Conservation (phyloP, 2,888 invertebrate species). For the Lycocerus yunnanus region DNA sequence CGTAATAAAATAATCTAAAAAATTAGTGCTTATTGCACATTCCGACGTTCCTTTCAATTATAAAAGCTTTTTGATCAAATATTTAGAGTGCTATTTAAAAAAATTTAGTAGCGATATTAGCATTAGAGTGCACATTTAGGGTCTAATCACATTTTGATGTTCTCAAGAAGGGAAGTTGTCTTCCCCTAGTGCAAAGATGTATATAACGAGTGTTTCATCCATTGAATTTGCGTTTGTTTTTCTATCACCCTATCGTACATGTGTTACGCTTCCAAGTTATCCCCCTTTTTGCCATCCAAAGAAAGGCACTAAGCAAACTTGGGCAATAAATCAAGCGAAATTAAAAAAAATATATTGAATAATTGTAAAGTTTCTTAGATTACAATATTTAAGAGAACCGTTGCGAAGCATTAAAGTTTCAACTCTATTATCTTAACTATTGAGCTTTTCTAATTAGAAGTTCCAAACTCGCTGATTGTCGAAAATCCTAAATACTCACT, state of each 20-base stretch:
- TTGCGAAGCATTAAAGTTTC: background rate
- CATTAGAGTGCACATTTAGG: background rate
- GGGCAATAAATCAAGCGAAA: conserved; percentile 26
- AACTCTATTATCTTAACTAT: conserved; percentile 7
- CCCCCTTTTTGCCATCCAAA: conserved; percentile 39
- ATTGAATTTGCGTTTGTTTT: conserved; percentile 38
- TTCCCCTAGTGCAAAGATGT: conserved; percentile 34
- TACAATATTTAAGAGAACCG: background rate
- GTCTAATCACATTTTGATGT: background rate
- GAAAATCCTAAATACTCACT: conserved; percentile 25
- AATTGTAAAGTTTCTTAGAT: background rate
- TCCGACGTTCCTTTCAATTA: background rate
- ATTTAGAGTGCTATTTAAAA: background rate
- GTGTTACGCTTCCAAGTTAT: conserved; percentile 40
- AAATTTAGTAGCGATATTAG: background rate
- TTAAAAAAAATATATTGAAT: conserved; percentile 9
- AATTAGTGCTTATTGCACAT: background rate
- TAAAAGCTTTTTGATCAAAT: background rate
- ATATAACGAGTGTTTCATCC: conserved; percentile 37
- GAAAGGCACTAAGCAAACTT: conserved; percentile 44
- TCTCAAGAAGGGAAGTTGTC: conserved; percentile 1
- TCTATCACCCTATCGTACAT: conserved; percentile 42
- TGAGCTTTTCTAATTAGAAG: conserved; percentile 12
- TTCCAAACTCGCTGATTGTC: conserved; percentile 31
- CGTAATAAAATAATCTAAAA: background rate